Conservation (phyloP, 2,113 vertebrate genomes). For the Callithrix jacchus region DNA sequence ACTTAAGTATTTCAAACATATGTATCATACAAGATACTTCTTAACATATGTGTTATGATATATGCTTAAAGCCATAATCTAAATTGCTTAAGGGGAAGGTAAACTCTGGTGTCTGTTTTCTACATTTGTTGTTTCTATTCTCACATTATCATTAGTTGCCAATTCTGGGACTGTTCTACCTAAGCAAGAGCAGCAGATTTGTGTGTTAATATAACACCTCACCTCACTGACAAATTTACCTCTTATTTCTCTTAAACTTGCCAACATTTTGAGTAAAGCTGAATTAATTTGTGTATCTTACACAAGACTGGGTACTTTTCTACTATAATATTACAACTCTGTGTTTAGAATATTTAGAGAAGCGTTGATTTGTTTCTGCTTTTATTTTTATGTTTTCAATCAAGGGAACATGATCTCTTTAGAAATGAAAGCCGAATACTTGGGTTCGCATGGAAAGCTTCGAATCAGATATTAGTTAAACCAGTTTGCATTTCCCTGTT, state of each 20-base stretch:
- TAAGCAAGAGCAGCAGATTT: background rate
- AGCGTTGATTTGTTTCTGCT: background rate
- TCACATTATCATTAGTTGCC: background rate
- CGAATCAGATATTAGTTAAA: slow-evolving; percentile 3
- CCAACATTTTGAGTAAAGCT: slow-evolving; percentile 53
- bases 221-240: slow-evolving; percentile 30
- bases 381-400: slow-evolving; percentile 17
- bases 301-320: slow-evolving; percentile 25
- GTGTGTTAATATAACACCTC: background rate
- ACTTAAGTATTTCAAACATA: background rate
- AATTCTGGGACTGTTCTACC: slow-evolving; percentile 15
- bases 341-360: slow-evolving; percentile 13
- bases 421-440: slow-evolving; percentile 8
- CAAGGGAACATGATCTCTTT: background rate
- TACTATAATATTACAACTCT: slow-evolving; percentile 22
- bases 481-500: background rate
- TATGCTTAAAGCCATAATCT: background rate
- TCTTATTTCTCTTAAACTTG: slow-evolving; percentile 36
- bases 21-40: background rate
- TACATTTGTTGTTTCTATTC: slow-evolving; percentile 52
- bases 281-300: slow-evolving; percentile 29
- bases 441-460: background rate
- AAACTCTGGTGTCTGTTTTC: slow-evolving; percentile 25
- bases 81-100: slow-evolving; percentile 20
- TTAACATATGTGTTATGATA: slow-evolving; percentile 37